Evolutionary conservation across 92 coral and sea anemone species (phyloP).

Genomic region (Micromussa lordhowensis): DNA sequence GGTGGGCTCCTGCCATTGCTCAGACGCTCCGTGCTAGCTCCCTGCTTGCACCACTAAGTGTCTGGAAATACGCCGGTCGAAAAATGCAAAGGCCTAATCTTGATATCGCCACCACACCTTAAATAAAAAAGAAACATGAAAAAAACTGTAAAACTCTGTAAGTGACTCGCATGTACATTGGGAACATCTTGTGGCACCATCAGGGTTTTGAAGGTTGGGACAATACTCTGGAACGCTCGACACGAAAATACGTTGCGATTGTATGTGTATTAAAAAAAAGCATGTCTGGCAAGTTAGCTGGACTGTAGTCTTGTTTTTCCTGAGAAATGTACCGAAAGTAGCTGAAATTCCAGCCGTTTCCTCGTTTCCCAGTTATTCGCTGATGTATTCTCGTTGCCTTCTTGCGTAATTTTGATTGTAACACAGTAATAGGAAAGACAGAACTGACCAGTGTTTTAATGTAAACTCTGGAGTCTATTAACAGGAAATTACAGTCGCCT

Average conservation of each 20-base stretch:
- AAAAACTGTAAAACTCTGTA: not conserved
- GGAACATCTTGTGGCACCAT: not conserved
- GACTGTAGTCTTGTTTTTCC: too few species aligned
- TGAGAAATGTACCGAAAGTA: too few species aligned
- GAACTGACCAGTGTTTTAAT: too few species aligned
- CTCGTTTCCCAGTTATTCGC: not conserved
- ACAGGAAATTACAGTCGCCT: not conserved
- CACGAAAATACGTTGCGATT: not conserved
- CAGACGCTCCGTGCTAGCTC: not conserved
- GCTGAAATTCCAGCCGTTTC: not conserved
- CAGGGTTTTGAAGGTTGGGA: not conserved
- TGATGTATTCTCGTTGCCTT: too few species aligned
- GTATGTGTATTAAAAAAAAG: not conserved
- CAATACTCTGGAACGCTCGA: not conserved
- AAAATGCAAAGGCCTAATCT: not conserved
- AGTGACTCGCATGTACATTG: not conserved
- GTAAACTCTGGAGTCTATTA: not conserved
- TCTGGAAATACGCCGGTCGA: too few species aligned
- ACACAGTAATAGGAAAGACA: not conserved
- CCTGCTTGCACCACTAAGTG: not conserved
- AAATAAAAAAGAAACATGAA: too few species aligned
- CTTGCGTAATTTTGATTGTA: too few species aligned
- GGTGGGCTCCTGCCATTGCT: not conserved
- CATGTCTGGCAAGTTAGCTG: not conserved
- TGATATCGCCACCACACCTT: not conserved